Evolutionary conservation across 1,140 invertebrate species (phyloP).

Genomic region (Aplysia californica): DNA sequence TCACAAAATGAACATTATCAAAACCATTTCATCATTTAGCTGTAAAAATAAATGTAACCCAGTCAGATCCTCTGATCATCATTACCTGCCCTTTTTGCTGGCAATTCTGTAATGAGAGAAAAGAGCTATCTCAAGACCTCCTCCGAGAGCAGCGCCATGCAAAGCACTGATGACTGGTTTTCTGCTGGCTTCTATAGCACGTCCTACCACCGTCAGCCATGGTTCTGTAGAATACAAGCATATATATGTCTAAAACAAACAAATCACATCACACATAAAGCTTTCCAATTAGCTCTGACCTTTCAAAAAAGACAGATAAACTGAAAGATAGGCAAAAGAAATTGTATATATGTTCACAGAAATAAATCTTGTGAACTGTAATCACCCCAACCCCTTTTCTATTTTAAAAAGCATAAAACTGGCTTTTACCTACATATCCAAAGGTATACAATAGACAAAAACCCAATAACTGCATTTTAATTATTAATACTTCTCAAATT

Average conservation of each 20-base stretch:
- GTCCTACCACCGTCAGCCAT: constrained; percentile 42
- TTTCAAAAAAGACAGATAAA: not conserved
- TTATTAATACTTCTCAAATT: too few relatives aligned
- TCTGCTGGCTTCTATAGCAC: constrained; percentile 40
- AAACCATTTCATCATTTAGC: not conserved
- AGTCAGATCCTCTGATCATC: too few relatives aligned
- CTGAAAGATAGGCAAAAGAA: not conserved
- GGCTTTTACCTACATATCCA: too few relatives aligned
- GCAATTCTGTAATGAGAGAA: constrained; percentile 62
- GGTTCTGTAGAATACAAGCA: constrained; percentile 35
- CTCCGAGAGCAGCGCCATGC: constrained; percentile 59
- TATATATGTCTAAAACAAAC: not conserved
- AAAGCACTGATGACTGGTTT: constrained; percentile 65
- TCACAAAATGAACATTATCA: not conserved
- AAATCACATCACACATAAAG: not conserved
- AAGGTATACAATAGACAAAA: too few relatives aligned
- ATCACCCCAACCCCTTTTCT: too few relatives aligned
- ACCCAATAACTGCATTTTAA: too few relatives aligned
- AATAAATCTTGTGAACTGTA: not conserved
- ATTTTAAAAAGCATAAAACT: too few relatives aligned
- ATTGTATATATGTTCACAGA: not conserved
- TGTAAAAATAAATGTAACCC: not conserved
- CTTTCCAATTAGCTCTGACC: not conserved
- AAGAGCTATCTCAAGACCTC: constrained; percentile 61
- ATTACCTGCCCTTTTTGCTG: constrained; percentile 48